phyloP scores from a whole-genome alignment of 1,140 invertebrate species.

The Zaprionus africanus region DNA sequence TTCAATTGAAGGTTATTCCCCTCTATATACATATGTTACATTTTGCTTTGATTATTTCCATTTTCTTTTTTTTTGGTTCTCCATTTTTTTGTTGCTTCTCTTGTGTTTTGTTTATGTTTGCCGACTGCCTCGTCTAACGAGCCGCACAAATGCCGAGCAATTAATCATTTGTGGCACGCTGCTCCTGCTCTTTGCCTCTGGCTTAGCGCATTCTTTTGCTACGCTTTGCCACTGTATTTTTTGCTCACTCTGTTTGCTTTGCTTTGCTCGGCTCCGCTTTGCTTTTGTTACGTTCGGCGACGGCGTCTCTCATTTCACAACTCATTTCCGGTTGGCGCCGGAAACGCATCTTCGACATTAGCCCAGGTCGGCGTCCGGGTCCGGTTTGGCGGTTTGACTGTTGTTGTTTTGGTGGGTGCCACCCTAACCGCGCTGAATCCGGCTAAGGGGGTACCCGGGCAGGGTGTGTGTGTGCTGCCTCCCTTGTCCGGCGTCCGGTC shows the following conservation, averaged over 20 bases:
- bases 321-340: slow-evolving; percentile 56
- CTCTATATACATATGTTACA: neutral
- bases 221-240: neutral
- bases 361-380: slow-evolving; percentile 38
- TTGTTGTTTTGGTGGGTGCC: neutral
- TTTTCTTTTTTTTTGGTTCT: neutral
- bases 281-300: slow-evolving; percentile 2
- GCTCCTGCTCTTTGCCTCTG: slow-evolving; percentile 12
- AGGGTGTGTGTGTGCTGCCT: too few relatives aligned
- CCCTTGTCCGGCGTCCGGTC: slow-evolving; percentile 7
- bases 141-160: slow-evolving; percentile 56
- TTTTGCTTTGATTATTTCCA: slow-evolving; percentile 8
- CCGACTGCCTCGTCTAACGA: slow-evolving; percentile 44
- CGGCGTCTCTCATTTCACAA: slow-evolving; percentile 48
- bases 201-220: slow-evolving; percentile 10
- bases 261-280: slow-evolving; percentile 3
- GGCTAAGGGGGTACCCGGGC: neutral
- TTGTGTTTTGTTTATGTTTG: slow-evolving; percentile 41
- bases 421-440: neutral
- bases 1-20: neutral
- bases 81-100: slow-evolving; percentile 2
- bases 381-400: neutral
- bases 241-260: slow-evolving; percentile 14
- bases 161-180: slow-evolving; percentile 49
- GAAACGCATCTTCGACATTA: slow-evolving; percentile 62